Base-by-base conservation (phyloP, 2,113 vertebrate genomes). In the Micromys minutus region DNA sequence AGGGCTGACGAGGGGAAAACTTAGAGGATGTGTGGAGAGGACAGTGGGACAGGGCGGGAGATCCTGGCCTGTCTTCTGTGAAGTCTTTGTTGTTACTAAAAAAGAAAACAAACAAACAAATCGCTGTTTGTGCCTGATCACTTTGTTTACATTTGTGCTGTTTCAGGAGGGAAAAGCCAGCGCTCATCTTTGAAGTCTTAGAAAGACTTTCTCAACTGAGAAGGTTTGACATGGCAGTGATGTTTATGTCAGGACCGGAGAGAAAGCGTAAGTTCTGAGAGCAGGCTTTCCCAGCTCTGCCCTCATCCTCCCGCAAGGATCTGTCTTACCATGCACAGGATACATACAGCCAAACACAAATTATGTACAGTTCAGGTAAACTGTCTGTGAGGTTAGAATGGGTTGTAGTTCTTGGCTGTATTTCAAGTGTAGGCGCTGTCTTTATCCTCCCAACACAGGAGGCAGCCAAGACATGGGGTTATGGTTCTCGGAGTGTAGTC, bases 191-290 rank as follows among this genome's bases (percentile, higher is more conserved):
- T 97, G 98, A 99, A 97, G 98, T 99, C 95, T 99, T 99, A 94
- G 98, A 97, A 91, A 99, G 97, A 72, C 98, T 99, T 3, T 99
- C 99, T 31, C 98, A 98, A 61, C 98, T 99, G 90, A 98, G 98
- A 97, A 99, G 99, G 94, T 99, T 99, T 98, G 98, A 99, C 98
- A 99, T 99, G 99, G 99, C 99, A 2, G 98, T 99, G 91, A 99
- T 99, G 99, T 99, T 99, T 98, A 99, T 99, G 99, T 99, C 99
- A 8, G 95, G 98, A 31, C 67, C 98, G 7, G 99, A 99, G 98
- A 99, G 98, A 98, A 99, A 98, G 98, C 98, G 99, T 99, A 95
- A 97, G 98, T 98, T 94, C 34, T 94, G 61, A 21, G 0, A 88
- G 7, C 63, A 31, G 71, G 21, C 36, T 92, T 89, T 90, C 90